A percentile compares a stretch with the other conserved stretches of the same genome.
These are phyloP conservation scores for Goniozus legneri DNA, from an alignment of 1,140 invertebrate genomes.

Conservation along the genomic window DNA sequence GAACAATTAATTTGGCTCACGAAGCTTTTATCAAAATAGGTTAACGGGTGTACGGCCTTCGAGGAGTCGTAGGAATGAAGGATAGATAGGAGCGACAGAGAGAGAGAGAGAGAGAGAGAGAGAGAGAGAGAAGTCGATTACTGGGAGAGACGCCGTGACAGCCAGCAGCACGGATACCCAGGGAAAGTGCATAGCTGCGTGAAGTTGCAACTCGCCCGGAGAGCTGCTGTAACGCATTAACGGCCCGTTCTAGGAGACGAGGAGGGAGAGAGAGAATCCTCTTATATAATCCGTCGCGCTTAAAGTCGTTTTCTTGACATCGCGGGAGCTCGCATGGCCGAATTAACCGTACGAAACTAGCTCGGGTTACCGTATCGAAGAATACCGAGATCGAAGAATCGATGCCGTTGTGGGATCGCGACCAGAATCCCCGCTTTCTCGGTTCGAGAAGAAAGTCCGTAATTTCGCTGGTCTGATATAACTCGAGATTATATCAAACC, in stretches of 20 bases:
- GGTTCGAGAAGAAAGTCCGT: no score
- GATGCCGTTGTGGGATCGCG: no score
- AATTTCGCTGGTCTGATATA: no score
- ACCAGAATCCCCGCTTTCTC: no score
- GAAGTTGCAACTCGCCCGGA: conserved; percentile 20
- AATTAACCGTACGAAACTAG: no score
- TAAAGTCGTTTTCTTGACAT: conserved; percentile 19
- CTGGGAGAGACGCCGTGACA: background rate
- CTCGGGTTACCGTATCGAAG: no score
- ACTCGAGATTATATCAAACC: no score
- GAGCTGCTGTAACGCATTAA: conserved; percentile 23
- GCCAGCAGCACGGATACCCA: background rate
- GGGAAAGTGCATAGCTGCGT: conserved; percentile 35
- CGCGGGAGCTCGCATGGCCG: background rate
- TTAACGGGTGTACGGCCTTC: background rate
- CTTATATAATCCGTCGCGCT: conserved; percentile 21
- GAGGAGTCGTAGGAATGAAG: background rate
- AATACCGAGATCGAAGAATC: no score
- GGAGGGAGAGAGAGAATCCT: conserved; percentile 18
- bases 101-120: background rate
- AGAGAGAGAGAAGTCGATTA: conserved; percentile 5
- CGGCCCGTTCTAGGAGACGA: conserved; percentile 6
- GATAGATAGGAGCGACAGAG: background rate
- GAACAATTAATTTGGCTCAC: no score
- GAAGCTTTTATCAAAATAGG: no score